phyloP scores from a whole-genome alignment of 2,888 invertebrate genomes.

The Diploptera punctata region DNA sequence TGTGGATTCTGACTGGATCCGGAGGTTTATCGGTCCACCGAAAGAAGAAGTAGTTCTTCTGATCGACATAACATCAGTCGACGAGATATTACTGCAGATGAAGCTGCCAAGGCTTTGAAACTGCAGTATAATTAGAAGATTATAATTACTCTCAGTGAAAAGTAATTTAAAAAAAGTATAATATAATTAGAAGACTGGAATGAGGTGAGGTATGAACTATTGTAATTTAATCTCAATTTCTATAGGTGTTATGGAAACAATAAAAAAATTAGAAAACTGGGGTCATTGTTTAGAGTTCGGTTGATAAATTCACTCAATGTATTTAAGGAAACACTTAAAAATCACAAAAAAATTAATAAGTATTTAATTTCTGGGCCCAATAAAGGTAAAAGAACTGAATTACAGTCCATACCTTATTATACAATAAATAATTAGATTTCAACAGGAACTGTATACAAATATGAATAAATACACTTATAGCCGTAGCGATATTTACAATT shows the following conservation, averaged over 20 bases:
- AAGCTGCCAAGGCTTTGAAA: no score
- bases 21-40: no score
- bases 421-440: neutral
- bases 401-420: neutral
- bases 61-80: no score
- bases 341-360: neutral
- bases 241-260: neutral
- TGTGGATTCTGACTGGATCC: no score
- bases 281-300: no score
- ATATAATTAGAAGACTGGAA: neutral
- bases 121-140: no score
- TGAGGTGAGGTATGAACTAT: neutral
- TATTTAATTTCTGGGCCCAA: constrained; percentile 7
- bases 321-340: no score
- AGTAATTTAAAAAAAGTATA: no score
- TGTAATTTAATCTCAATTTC: neutral
- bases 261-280: no score
- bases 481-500: constrained; percentile 24
- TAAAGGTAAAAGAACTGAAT: neutral
- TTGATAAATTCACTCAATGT: neutral
- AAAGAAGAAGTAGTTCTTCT: no score
- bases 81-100: no score
- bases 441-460: constrained; percentile 27
- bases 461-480: constrained; percentile 17
- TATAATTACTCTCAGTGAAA: no score